Base-by-base conservation (phyloP, 2,113 vertebrate genomes). In the Phrynosoma blainvillii region DNA sequence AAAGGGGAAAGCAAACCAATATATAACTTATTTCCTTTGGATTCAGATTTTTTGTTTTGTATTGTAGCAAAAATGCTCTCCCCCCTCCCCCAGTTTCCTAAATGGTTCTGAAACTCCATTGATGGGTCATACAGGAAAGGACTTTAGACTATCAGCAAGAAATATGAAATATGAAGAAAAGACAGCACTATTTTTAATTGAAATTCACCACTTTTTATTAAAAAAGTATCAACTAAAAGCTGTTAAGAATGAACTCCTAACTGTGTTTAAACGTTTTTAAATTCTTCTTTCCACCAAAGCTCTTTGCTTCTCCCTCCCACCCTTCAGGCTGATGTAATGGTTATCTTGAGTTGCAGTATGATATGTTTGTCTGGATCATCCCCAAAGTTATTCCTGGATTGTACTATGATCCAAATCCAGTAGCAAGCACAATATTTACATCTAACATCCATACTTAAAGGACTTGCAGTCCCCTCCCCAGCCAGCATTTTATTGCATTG, bases 391-490 rank as follows among this genome's bases (percentile, higher is more conserved):
- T 12, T 83, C 66, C 12, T 7, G 6, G 82, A 87, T 94, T 85
- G 74, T 77, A 65, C 32, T 90, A 92, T 86, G 81, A 2, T n/a
- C n/a, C 23, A 83, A 54, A 36, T 68, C 32, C 42, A 77, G 1
- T 40, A 52, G 59, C 66, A 40, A 68, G 18, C 54, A 32, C 56
- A 68, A 92, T 94, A 95, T 94, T 96, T 93, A 94, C 85, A 89
- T 92, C 95, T 94, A 79, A 93, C 94, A 94, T 93, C 95, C 85
- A 90, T 82, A 87, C 40, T 87, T 89, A 85, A 90, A 94, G 84
- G 87, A 79, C 70, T 90, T 91, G 32, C 27, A 93, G 25, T 92
- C 93, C 79, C 92, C 80, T 93, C 40, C 91, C 81, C 80, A 88
- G 84, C 89, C 65, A 92, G 62, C 93, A 93, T 84, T 92, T 32